Base-by-base conservation (phyloP, 2,113 vertebrate species). In the Cynoglossus semilaevis region DNA sequence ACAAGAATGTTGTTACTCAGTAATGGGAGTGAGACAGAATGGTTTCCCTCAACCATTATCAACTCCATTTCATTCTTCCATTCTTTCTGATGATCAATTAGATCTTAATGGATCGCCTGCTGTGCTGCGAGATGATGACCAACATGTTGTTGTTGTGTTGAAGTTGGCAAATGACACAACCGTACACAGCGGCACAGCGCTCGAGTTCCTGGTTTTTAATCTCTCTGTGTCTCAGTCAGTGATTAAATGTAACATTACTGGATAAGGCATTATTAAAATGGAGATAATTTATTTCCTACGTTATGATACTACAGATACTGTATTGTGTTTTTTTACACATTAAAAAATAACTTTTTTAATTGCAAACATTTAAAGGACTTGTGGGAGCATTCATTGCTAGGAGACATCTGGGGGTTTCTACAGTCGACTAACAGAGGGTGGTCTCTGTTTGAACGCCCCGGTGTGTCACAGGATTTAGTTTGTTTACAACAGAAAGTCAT, bases 11-110 rank as follows among this genome's bases (percentile, higher is more conserved):
- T 87, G 81, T 90, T 87, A 87, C 66, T 76, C 81, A 70, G 72
- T 91, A 88, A 91, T 90, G 87, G 85, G 87, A 90, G 85, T 70
- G 83, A 84, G 78, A 87, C 83, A 78, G 84, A 91, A 91, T 89
- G 87, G 80, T 77, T 88, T 85, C 41, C 83, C 65, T 74, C 75
- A 79, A 64, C 88, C 88, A 88, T 89, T 88, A 88, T 88, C 85
- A 87, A 84, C 80, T 86, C 86, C 81, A 87, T 91, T 89, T 88
- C 83, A 85, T 76, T 72, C 77, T 70, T 63, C 79, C 85, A 69
- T 90, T 90, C 68, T 63, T 86, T 88, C 70, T 90, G 86, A 90
- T 87, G 88, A 91, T 89, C 87, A 89, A 88, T 90, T 88, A 89
- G 87, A 88, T 81, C 42, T 84, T 89, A 89, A 89, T 87, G 84